These are phyloP conservation scores for Ischnura elegans DNA, from an alignment of 2,888 invertebrate species.

Conservation along the genomic window DNA sequence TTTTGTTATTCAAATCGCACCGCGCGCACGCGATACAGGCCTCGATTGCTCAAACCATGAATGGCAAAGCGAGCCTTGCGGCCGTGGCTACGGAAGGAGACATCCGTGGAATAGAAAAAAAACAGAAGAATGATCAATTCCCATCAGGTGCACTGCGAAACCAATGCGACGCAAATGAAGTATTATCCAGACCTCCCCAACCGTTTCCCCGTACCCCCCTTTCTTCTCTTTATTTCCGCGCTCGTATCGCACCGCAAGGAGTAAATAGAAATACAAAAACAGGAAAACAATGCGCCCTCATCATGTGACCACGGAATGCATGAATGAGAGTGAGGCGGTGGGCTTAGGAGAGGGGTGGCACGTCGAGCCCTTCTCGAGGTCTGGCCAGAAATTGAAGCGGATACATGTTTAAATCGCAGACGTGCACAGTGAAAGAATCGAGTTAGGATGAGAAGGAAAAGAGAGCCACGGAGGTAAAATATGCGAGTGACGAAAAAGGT, in stretches of 20 bases:
- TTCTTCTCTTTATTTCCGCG: background rate
- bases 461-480: background rate
- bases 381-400: background rate
- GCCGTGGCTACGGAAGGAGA: background rate
- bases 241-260: slow-evolving; percentile 12
- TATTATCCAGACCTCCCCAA: slow-evolving; percentile 13
- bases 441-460: slow-evolving; percentile 16
- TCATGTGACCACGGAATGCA: background rate
- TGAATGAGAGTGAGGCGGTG: background rate
- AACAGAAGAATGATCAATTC: background rate
- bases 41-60: slow-evolving; percentile 31
- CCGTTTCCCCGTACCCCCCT: background rate
- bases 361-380: background rate
- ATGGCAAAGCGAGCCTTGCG: slow-evolving; percentile 1
- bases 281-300: slow-evolving; percentile 19
- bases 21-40: background rate
- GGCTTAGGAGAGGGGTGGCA: background rate
- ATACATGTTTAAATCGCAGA: background rate
- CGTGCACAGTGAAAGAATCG: slow-evolving; percentile 36
- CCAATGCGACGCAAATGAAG: slow-evolving; percentile 29
- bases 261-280: slow-evolving; percentile 36
- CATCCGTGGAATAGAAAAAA: background rate
- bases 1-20: background rate
- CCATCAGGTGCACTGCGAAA: slow-evolving; percentile 6
- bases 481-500: background rate